phyloP scores from a whole-genome alignment of 2,113 vertebrate species.

The Phaethon lepturus region DNA sequence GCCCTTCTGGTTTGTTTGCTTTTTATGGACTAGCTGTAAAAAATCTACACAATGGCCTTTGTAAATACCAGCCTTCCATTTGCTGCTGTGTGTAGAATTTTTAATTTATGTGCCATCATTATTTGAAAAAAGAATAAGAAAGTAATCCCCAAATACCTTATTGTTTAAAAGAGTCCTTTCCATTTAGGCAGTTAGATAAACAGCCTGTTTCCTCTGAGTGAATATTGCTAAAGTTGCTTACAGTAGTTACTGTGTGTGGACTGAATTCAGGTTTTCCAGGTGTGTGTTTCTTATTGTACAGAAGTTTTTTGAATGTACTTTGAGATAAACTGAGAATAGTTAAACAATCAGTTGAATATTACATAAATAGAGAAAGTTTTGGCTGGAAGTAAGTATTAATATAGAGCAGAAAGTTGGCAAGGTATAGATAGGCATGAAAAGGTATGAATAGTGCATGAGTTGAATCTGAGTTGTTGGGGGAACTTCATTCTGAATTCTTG shows the following conservation, averaged over 20 bases:
- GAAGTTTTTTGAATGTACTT: neutral
- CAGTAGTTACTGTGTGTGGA: neutral
- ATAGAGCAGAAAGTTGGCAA: neutral
- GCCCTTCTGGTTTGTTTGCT: neutral
- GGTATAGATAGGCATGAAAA: neutral
- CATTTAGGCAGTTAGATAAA: slow-evolving; percentile 33
- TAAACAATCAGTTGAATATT: neutral
- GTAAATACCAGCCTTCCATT: neutral
- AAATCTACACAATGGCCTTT: neutral
- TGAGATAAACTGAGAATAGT: neutral
- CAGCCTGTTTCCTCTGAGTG: slow-evolving; percentile 6
- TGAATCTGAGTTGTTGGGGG: neutral
- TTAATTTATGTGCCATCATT: neutral
- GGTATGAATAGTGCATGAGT: neutral
- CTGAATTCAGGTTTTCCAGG: neutral
- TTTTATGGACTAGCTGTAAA: neutral
- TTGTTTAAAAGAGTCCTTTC: neutral
- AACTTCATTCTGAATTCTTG: neutral
- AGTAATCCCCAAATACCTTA: neutral
- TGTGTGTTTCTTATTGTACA: neutral
- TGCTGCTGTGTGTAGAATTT: neutral
- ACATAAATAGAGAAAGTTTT: neutral
- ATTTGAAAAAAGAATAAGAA: neutral
- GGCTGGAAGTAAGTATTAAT: neutral
- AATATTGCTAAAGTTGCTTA: neutral